Percentiles rank a stretch among this genome's conserved stretches.
Conservation (phyloP, 2,113 vertebrate species). For the Aptenodytes patagonicus region DNA sequence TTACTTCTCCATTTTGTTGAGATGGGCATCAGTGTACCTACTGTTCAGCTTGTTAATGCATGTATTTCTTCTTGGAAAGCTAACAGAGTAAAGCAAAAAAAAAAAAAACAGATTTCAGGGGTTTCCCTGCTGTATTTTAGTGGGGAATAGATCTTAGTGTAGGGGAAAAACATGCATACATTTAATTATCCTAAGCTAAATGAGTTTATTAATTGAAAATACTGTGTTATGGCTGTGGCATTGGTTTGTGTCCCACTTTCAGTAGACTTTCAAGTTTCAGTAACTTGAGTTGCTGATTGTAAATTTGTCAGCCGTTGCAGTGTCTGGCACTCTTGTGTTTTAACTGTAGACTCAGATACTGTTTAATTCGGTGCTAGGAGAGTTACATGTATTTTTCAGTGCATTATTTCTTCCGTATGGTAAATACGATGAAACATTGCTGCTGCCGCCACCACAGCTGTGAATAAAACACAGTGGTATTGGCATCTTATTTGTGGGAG, state of each 20-base stretch:
- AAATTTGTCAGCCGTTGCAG: not conserved
- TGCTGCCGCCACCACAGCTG: not conserved
- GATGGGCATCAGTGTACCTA: not conserved
- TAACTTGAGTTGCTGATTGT: not conserved
- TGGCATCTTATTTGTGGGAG: not conserved
- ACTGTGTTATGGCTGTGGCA: not conserved
- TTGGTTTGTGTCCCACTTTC: not conserved
- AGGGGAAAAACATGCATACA: fast-evolving
- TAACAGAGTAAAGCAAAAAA: not conserved
- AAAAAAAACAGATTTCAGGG: not conserved
- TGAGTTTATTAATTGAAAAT: not conserved
- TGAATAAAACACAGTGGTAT: not conserved
- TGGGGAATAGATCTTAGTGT: not conserved
- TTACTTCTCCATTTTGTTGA: not conserved
- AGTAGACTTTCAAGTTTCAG: not conserved
- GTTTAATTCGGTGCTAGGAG: not conserved
- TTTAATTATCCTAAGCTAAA: not conserved
- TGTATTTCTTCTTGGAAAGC: not conserved
- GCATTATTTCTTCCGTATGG: not conserved
- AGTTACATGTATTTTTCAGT: not conserved
- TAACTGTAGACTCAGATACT: not conserved
- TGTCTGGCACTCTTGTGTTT: not conserved
- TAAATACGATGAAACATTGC: not conserved
- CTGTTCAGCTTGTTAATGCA: not conserved
- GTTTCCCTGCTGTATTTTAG: not conserved